Evolutionary conservation across 2,797 vertebrate species (phyloP), one percentile per base, ranked within the genome.

Genomic region (Pogoniulus pusillus): DNA sequence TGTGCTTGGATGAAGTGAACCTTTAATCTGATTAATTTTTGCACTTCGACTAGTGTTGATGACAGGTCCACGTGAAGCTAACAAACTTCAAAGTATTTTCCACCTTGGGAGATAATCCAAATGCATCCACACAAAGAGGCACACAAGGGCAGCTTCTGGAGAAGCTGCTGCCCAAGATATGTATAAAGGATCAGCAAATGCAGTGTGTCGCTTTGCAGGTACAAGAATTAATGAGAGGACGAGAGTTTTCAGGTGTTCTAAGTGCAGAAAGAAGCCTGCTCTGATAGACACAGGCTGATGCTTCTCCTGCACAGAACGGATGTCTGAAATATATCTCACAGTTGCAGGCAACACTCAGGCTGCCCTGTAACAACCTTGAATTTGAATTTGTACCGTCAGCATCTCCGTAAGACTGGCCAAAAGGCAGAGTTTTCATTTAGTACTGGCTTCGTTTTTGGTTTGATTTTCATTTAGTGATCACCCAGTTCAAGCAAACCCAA

Each of bases 11-110:
- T 85, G 72, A 60, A 66, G 34, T 9, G 34, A 93, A 68, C 51
- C 32, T 91, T 63, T 86, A 82, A 82, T 86, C 54, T 82, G 57
- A 73, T 86, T 79, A 85, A 86, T 84, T 58, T 30, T 84, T 76
- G 39, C 19, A 58, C 68, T 82, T 82, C n/a, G 60, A 60, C 49
- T 60, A 23, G 68, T 23, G 54, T 54, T 82, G 35, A 74, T 71
- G 75, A 92, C 60, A 91, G 79, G 76, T 26, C 32, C n/a, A 64
- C 68, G 49, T 41, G 64, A 82, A 92, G 60, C 32, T 69, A 90
- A 76, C 51, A 53, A 82, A 73, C 54, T 78, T 37, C 7, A 45
- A 54, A 79, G 49, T 59, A 35, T 29, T 79, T 83, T 49, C 30
- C 51, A 1, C 32, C 16, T 62, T 84, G 39, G 53, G 49, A 91